Evolutionary conservation across 2,797 vertebrate genomes (phyloP).

Genomic region (Sebastes reedi): DNA sequence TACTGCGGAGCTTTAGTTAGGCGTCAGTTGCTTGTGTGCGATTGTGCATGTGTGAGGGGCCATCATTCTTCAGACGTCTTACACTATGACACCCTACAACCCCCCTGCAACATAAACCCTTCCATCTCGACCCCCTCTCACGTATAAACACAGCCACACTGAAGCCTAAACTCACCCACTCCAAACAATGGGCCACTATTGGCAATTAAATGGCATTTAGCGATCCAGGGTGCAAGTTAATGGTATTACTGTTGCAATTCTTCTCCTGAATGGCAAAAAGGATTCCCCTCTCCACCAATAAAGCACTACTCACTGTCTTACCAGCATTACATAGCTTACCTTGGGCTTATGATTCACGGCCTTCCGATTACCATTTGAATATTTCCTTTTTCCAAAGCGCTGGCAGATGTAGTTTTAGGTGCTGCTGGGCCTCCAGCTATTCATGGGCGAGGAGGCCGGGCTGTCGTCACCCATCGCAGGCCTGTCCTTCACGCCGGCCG

Average conservation of each 20-base stretch:
- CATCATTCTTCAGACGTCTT: slow-evolving; percentile 83
- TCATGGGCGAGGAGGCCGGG: slow-evolving; percentile 56
- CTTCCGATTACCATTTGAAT: slow-evolving; percentile 86
- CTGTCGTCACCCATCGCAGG: slow-evolving; percentile 69
- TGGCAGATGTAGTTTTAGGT: slow-evolving; percentile 74
- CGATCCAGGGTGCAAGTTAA: slow-evolving; percentile 86
- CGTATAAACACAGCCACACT: slow-evolving; percentile 57
- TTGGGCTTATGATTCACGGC: slow-evolving; percentile 86
- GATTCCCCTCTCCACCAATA: slow-evolving; percentile 86
- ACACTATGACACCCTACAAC: slow-evolving; percentile 78
- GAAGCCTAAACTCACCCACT: slow-evolving; percentile 79
- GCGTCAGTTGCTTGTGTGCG: slow-evolving; percentile 87
- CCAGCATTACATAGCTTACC: slow-evolving; percentile 89
- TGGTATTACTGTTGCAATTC: slow-evolving; percentile 87
- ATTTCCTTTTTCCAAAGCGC: slow-evolving; percentile 73
- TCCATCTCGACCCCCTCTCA: slow-evolving; percentile 71
- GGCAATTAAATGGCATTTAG: slow-evolving; percentile 88
- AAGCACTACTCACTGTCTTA: slow-evolving; percentile 87
- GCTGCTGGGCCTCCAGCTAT: slow-evolving; percentile 62
- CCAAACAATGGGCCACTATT: slow-evolving; percentile 85
- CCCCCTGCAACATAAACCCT: slow-evolving; percentile 77
- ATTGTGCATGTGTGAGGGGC: slow-evolving; percentile 80
- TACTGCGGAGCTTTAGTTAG: slow-evolving; percentile 94
- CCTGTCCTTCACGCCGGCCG: slow-evolving; percentile 64
- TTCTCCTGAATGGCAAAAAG: slow-evolving; percentile 85